phyloP scores from a whole-genome alignment of 2,113 vertebrate genomes.

The Brachyhypopomus gauderio region DNA sequence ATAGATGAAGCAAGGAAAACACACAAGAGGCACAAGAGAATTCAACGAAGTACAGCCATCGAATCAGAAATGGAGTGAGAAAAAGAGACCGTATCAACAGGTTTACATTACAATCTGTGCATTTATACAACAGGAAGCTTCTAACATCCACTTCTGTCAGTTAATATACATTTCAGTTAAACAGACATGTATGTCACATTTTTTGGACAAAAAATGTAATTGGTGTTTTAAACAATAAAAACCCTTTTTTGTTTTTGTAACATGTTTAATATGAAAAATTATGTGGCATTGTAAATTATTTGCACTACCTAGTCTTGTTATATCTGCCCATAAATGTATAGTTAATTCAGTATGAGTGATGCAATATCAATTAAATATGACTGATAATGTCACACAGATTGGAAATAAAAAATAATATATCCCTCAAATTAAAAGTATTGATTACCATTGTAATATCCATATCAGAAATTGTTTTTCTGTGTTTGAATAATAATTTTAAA shows the following conservation, averaged over 20 bases:
- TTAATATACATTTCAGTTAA: not conserved
- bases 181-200: not conserved
- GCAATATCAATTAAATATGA: not conserved
- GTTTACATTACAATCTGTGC: conserved; percentile 16
- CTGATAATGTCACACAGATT: not conserved
- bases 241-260: not conserved
- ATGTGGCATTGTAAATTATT: not conserved
- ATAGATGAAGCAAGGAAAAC: conserved; percentile 85
- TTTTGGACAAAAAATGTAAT: not conserved
- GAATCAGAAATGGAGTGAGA: conserved; percentile 54
- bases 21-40: conserved; percentile 87
- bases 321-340: conserved; percentile 21
- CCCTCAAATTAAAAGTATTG: not conserved
- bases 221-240: not conserved
- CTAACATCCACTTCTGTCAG: not conserved
- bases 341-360: not conserved
- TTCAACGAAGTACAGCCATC: conserved; percentile 90
- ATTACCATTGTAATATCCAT: not conserved
- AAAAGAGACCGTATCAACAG: not conserved
- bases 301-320: not conserved
- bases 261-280: not conserved
- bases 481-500: not conserved
- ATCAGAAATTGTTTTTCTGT: too few species aligned
- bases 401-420: not conserved
- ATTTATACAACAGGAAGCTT: not conserved